Evolutionary conservation across 1,140 invertebrate genomes (phyloP), one percentile per base, ranked within the genome.

Genomic region (Portunus trituberculatus): DNA sequence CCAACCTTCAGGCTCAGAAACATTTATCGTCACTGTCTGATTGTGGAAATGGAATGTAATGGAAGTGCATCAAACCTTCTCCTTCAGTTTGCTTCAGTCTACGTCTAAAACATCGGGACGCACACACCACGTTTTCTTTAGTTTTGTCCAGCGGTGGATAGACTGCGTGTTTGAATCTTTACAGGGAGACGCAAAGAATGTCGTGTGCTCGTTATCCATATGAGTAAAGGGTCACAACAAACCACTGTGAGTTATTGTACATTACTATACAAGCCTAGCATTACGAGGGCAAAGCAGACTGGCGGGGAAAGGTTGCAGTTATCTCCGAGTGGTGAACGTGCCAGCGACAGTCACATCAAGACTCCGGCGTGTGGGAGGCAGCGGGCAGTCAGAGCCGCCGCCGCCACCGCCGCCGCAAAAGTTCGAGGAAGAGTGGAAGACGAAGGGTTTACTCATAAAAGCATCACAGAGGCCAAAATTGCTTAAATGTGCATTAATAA

Each of bases 191-290:
- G n/a, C 67, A 25, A n/a, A 76, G 20, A 76, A 76, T 76, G 8
- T n/a, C 67, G n/a, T 12, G 67, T 76, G 67, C 67, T 76, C 39
- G 6, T 39, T 76, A n/a, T 20, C n/a, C n/a, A 76, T n/a, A 20
- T 25, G 67, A n/a, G 10, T 76, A n/a, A n/a, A n/a, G 67, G 67
- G 67, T 39, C 12, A 76, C 67, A n/a, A 76, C 67, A 76, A 25
- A 76, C n/a, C 67, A 76, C 67, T 76, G 67, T n/a, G 67, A 76
- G 67, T 76, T n/a, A 76, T 76, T 76, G 67, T 76, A 76, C 67
- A n/a, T 76, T n/a, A n/a, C 67, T 76, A 76, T 76, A 76, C 67
- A 76, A 7, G 67, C n/a, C 67, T n/a, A n/a, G 0, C 20, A 1
- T 25, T n/a, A n/a, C n/a, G 6, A 76, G 67, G 20, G 67, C 16